Evolutionary conservation across 1,140 invertebrate species (phyloP).

Genomic region (Dolichoris vasculosae): DNA sequence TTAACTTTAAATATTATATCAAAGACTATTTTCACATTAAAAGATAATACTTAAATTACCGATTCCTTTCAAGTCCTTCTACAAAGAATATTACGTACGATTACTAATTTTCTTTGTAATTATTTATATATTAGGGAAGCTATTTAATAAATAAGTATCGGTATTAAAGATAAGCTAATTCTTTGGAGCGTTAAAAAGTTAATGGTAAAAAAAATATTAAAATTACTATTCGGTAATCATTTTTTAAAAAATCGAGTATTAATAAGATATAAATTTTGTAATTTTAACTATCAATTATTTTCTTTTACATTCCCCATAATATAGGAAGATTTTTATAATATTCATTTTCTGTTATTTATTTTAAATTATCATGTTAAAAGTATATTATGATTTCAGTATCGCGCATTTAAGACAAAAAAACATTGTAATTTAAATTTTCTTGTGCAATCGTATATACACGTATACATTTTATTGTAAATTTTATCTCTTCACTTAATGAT

Average conservation of each 20-base stretch:
- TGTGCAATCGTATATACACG: neutral
- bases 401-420: neutral
- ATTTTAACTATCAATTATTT: neutral
- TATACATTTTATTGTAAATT: slow-evolving; percentile 14
- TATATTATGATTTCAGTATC: neutral
- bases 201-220: neutral
- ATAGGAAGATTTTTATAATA: neutral
- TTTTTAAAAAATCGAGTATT: neutral
- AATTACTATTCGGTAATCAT: neutral
- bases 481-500: slow-evolving; percentile 23
- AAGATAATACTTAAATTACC: neutral
- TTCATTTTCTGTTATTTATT: neutral
- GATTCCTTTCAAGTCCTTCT: neutral
- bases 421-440: neutral
- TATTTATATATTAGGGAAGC: neutral
- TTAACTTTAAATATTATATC: neutral
- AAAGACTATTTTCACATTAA: neutral
- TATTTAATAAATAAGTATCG: neutral
- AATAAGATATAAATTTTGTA: slow-evolving; percentile 1
- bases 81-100: neutral
- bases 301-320: neutral
- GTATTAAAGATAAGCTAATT: neutral
- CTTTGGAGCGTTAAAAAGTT: neutral
- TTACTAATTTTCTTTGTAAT: neutral
- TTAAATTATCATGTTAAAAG: neutral